A percentile compares a stretch with the other conserved stretches of the same genome.
These are phyloP conservation scores for Perizoma affinitatum DNA, from an alignment of 2,888 invertebrate genomes.

Conservation along the genomic window DNA sequence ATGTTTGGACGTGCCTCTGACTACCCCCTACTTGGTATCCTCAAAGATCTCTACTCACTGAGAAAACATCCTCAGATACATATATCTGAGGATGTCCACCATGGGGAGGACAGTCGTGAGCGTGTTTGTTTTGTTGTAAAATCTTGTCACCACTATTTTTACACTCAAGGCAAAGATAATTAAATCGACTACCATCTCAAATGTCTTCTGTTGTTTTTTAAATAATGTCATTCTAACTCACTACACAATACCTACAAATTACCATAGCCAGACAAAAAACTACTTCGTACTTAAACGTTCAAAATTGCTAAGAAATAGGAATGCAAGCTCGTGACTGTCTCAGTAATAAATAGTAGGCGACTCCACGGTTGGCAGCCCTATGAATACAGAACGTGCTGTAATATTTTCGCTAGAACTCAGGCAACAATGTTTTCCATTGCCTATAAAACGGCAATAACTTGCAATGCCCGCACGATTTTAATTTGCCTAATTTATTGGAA, in stretches of 20 bases:
- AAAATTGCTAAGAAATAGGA: conserved; percentile 17
- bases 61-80: too few relatives aligned
- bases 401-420: conserved; percentile 25
- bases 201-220: neutral
- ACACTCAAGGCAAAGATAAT: too few relatives aligned
- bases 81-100: too few relatives aligned
- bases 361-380: conserved; percentile 19
- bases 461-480: conserved; percentile 22
- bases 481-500: conserved; percentile 20
- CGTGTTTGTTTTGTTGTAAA: too few relatives aligned
- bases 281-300: conserved; percentile 9
- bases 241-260: too few relatives aligned
- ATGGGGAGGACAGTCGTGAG: too few relatives aligned
- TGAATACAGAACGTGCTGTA: conserved; percentile 22
- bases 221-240: too few relatives aligned
- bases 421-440: conserved; percentile 20
- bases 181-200: too few relatives aligned
- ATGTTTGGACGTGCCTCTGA: too few relatives aligned
- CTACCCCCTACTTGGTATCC: too few relatives aligned
- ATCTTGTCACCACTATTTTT: too few relatives aligned
- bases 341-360: conserved; percentile 21
- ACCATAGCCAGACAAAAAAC: neutral
- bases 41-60: too few relatives aligned
- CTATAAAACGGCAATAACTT: conserved; percentile 23
- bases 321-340: conserved; percentile 19